Percentiles rank a stretch among this genome's conserved stretches.
phyloP scores from a whole-genome alignment of 2,888 invertebrate species.

The Pristionchus fissidentatus region DNA sequence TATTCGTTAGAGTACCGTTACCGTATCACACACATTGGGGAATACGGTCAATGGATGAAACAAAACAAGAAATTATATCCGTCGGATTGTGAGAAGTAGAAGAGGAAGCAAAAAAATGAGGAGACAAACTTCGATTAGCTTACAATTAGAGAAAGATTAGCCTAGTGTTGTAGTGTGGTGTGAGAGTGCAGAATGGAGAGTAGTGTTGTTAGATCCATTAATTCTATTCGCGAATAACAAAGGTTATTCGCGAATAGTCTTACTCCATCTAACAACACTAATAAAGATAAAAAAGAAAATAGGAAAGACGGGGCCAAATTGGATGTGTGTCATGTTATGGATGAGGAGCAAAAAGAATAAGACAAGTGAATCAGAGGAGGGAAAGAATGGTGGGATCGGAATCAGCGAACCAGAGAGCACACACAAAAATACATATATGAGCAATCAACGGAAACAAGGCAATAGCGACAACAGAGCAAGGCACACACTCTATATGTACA shows the following conservation, averaged over 20 bases:
- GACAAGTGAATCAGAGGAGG: neutral
- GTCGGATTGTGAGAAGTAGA: neutral
- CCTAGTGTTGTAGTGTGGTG: constrained; percentile 1
- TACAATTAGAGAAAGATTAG: constrained; percentile 25
- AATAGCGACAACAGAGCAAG: constrained; percentile 1
- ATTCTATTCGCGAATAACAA: too few relatives aligned
- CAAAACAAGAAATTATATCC: constrained; percentile 19
- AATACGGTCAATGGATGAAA: constrained; percentile 29
- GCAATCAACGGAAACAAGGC: neutral
- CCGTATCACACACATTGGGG: constrained; percentile 32
- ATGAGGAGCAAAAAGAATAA: neutral
- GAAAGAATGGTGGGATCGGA: neutral
- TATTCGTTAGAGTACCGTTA: constrained; percentile 11
- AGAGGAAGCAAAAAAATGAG: too few relatives aligned
- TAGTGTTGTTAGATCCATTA: too few relatives aligned
- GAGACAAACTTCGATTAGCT: too few relatives aligned
- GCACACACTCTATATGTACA: constrained; percentile 11
- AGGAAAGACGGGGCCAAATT: neutral
- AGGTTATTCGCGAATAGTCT: too few relatives aligned
- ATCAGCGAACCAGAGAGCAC: neutral
- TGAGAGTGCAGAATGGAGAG: constrained; percentile 8
- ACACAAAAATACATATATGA: neutral
- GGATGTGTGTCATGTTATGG: too few relatives aligned
- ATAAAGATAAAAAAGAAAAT: too few relatives aligned
- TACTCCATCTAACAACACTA: too few relatives aligned